Evolutionary conservation across 2,113 vertebrate species (phyloP).

Genomic region (Embiotoca jacksoni): DNA sequence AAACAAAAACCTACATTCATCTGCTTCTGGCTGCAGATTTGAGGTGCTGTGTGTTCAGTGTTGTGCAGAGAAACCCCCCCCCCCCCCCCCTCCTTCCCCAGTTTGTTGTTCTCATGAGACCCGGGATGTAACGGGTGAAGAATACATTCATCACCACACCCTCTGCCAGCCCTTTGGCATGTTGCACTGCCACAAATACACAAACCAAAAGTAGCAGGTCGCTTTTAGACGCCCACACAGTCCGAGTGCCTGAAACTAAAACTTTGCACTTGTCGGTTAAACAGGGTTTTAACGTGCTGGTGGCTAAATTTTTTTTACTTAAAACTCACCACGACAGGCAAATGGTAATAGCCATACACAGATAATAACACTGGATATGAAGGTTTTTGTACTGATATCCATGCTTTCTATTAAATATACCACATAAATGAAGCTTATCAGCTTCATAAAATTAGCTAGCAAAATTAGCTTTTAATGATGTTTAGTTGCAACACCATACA

Average conservation of each 20-base stretch:
- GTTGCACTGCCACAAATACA: not conserved
- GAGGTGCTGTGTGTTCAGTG: too few relatives aligned
- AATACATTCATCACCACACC: not conserved
- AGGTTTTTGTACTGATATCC: not conserved
- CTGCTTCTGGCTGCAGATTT: too few relatives aligned
- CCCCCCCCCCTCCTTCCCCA: too few relatives aligned
- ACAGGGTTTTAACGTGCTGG: not conserved
- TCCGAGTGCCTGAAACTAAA: not conserved
- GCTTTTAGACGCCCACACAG: not conserved
- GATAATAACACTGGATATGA: not conserved
- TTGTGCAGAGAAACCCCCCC: too few relatives aligned
- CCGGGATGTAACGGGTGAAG: conserved; percentile 1
- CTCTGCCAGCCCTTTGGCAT: not conserved
- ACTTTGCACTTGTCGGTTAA: not conserved
- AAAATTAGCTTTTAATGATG: too few relatives aligned
- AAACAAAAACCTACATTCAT: too few relatives aligned
- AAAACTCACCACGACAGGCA: not conserved
- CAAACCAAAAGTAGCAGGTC: conserved; percentile 8
- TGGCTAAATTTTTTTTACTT: not conserved
- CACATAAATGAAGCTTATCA: too few relatives aligned
- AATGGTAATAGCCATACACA: not conserved
- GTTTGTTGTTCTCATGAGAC: not conserved
- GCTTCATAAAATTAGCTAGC: too few relatives aligned
- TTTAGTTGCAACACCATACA: not conserved
- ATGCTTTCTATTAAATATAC: too few relatives aligned